Evolutionary conservation across 2,888 invertebrate species (phyloP).

Genomic region (Isotomurus palustris): DNA sequence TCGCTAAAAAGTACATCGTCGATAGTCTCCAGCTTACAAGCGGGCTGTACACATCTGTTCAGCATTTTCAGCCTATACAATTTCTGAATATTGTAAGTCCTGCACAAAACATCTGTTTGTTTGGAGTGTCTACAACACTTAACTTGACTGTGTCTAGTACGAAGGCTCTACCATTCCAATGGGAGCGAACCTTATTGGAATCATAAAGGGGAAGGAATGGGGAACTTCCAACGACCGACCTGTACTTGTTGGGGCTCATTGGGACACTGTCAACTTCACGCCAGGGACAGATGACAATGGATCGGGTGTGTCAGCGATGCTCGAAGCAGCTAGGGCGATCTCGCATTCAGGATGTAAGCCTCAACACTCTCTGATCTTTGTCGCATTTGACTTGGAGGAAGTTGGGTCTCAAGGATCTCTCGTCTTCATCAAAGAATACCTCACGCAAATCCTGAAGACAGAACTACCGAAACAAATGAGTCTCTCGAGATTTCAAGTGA

Average conservation of each 20-base stretch:
- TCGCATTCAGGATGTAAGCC: conserved; percentile 46
- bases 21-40: conserved; percentile 42
- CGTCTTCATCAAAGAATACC: conserved; percentile 48
- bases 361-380: conserved; percentile 49
- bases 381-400: conserved; percentile 50
- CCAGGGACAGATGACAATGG: conserved; percentile 49
- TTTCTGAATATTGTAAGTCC: conserved; percentile 43
- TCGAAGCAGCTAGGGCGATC: conserved; percentile 48
- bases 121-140: background rate
- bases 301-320: conserved; percentile 49
- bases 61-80: conserved; percentile 45
- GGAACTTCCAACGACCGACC: conserved; percentile 48
- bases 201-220: conserved; percentile 48
- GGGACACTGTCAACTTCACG: conserved; percentile 48
- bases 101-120: background rate
- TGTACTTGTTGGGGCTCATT: conserved; percentile 49
- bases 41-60: conserved; percentile 42
- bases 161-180: conserved; percentile 35
- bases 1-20: conserved; percentile 42
- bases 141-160: conserved; percentile 24
- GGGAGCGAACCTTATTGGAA: conserved; percentile 48
- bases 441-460: conserved; percentile 44
- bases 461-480: conserved; percentile 32
- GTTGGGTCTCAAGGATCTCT: conserved; percentile 48
- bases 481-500: conserved; percentile 40